These are phyloP conservation scores for Huso huso DNA, from an alignment of 2,797 vertebrate species.

Conservation along the genomic window DNA sequence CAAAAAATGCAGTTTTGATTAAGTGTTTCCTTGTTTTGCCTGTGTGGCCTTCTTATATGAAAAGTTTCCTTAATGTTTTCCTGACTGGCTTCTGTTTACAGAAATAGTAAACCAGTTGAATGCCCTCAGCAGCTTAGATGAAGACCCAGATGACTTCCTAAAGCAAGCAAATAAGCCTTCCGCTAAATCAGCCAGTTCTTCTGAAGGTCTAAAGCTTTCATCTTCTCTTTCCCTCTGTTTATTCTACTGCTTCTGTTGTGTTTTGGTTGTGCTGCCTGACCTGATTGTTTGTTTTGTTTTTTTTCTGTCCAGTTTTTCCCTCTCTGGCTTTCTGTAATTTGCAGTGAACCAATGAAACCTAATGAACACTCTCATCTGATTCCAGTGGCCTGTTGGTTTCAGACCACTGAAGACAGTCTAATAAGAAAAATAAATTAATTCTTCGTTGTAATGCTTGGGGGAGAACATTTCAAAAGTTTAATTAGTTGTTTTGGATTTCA, in stretches of 20 bases:
- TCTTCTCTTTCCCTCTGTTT: constrained; percentile 36
- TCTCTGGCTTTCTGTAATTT: constrained; percentile 49
- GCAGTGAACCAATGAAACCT: constrained; percentile 53
- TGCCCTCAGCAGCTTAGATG: constrained; percentile 99
- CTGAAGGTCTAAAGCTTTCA: constrained; percentile 91
- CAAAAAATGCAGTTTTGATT: not conserved
- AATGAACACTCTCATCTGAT: not conserved
- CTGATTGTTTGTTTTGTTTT: not conserved
- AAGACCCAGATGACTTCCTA: constrained; percentile 88
- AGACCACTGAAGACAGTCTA: no score
- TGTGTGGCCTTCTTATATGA: constrained; percentile 43
- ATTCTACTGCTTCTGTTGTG: constrained; percentile 14
- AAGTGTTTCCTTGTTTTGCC: constrained; percentile 17
- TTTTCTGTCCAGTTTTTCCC: constrained; percentile 1
- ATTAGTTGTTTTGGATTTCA: no score
- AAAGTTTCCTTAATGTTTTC: constrained; percentile 26
- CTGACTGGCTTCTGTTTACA: constrained; percentile 88
- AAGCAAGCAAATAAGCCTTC: constrained; percentile 89
- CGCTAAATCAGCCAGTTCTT: constrained; percentile 94
- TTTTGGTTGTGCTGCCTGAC: constrained; percentile 9
- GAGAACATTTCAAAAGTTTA: no score
- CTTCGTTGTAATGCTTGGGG: no score
- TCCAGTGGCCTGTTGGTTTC: no score
- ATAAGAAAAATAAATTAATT: no score
- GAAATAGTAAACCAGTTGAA: constrained; percentile 99